Conservation (phyloP, 2,888 invertebrate genomes). For the Allolobophora icterica region DNA sequence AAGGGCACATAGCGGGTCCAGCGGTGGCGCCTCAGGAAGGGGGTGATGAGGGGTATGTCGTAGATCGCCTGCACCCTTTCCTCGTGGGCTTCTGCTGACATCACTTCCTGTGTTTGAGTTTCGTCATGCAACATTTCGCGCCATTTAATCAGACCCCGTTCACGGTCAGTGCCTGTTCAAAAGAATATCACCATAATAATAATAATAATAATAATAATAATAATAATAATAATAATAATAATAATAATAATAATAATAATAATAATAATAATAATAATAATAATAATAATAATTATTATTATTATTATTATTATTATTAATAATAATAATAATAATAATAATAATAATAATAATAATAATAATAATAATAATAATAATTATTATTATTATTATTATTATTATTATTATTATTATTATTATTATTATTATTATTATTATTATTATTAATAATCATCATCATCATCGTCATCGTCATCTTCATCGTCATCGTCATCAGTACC, state of each 20-base stretch:
- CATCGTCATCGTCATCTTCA: no score
- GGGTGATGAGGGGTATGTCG: slow-evolving; percentile 42
- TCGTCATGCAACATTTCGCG: background rate
- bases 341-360: slow-evolving; percentile 19
- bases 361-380: background rate
- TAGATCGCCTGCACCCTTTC: slow-evolving; percentile 32
- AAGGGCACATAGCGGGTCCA: slow-evolving; percentile 44
- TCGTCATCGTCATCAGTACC: no score
- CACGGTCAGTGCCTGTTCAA: slow-evolving; percentile 42
- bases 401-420: no score
- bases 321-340: no score
- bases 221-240: background rate
- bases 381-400: no score
- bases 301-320: no score
- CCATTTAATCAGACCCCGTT: slow-evolving; percentile 43
- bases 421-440: no score
- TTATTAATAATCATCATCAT: no score
- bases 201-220: background rate
- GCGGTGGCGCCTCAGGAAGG: slow-evolving; percentile 27
- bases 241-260: background rate
- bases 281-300: background rate
- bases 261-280: background rate
- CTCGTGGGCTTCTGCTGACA: background rate
- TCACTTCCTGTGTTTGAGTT: background rate
- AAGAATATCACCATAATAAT: background rate